phyloP scores from a whole-genome alignment of 2,113 vertebrate genomes.

The Daboia siamensis region DNA sequence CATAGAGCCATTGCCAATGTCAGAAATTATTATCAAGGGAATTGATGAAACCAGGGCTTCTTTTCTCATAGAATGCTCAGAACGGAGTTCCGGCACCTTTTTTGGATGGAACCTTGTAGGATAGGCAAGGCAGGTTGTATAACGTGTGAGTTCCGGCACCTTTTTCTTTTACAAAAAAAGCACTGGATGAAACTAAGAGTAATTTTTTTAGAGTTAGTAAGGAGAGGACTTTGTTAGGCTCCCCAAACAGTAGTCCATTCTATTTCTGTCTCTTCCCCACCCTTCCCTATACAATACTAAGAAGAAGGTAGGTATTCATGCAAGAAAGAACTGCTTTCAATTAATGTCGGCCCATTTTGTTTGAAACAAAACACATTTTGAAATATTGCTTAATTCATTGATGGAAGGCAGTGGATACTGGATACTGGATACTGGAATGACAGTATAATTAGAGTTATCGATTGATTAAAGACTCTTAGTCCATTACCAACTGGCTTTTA shows the following conservation, averaged over 20 bases:
- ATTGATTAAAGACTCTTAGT: constrained; percentile 27
- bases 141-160: too few relatives aligned
- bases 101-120: too few relatives aligned
- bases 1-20: constrained; percentile 21
- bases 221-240: constrained; percentile 38
- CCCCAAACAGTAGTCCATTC: constrained; percentile 55
- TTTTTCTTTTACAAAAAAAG: too few relatives aligned
- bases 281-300: background rate
- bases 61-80: too few relatives aligned
- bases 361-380: constrained; percentile 2
- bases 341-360: constrained; percentile 29
- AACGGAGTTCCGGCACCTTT: too few relatives aligned
- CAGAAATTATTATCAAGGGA: constrained; percentile 54
- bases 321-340: constrained; percentile 24
- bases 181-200: constrained; percentile 50
- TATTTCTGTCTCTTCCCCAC: background rate
- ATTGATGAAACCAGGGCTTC: constrained; percentile 47
- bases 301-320: background rate
- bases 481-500: constrained; percentile 30
- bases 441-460: constrained; percentile 18
- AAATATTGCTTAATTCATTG: constrained; percentile 25
- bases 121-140: too few relatives aligned
- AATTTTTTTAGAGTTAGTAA: constrained; percentile 50
- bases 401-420: background rate
- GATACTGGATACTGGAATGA: constrained; percentile 10